A percentile compares a stretch with the other conserved stretches of the same genome.
Evolutionary conservation across 2,113 vertebrate species (phyloP).

Genomic region (Chaetodon trifascialis): DNA sequence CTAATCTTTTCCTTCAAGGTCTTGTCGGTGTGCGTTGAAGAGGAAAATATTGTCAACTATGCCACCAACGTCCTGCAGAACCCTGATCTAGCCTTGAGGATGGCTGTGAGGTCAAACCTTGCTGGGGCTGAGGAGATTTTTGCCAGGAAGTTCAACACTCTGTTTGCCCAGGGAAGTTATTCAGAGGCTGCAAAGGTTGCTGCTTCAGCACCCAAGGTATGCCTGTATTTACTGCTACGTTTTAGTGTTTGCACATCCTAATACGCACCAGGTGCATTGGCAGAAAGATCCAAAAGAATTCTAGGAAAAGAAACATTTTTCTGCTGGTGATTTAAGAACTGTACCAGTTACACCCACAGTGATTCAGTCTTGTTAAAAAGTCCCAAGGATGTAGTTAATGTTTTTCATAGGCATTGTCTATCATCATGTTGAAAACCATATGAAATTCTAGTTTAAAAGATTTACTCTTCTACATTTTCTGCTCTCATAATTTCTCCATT

Average conservation of each 20-base stretch:
- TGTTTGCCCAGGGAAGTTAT: slow-evolving; percentile 92
- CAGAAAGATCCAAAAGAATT: not conserved
- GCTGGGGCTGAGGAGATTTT: slow-evolving; percentile 93
- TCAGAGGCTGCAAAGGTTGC: slow-evolving; percentile 94
- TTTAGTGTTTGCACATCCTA: not conserved
- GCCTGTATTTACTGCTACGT: not conserved
- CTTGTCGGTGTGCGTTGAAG: slow-evolving; percentile 94
- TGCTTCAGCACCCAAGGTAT: slow-evolving; percentile 93
- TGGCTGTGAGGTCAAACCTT: slow-evolving; percentile 92
- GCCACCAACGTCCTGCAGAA: slow-evolving; percentile 92
- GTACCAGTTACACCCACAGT: not conserved
- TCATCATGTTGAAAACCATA: not conserved
- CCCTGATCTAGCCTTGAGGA: slow-evolving; percentile 91
- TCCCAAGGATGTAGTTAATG: not conserved
- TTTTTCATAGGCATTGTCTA: not conserved
- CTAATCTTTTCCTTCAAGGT: slow-evolving; percentile 79
- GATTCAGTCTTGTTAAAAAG: not conserved
- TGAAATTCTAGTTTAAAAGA: not conserved
- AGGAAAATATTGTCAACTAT: slow-evolving; percentile 96
- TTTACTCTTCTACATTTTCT: not conserved
- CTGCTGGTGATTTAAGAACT: not conserved
- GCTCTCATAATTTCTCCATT: slow-evolving; percentile 12
- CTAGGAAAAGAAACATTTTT: not conserved
- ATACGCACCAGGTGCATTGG: not conserved
- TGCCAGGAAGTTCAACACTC: slow-evolving; percentile 90